Base-by-base conservation (phyloP, 2,797 vertebrate genomes). In the Parauchenoglanis punctatus region DNA sequence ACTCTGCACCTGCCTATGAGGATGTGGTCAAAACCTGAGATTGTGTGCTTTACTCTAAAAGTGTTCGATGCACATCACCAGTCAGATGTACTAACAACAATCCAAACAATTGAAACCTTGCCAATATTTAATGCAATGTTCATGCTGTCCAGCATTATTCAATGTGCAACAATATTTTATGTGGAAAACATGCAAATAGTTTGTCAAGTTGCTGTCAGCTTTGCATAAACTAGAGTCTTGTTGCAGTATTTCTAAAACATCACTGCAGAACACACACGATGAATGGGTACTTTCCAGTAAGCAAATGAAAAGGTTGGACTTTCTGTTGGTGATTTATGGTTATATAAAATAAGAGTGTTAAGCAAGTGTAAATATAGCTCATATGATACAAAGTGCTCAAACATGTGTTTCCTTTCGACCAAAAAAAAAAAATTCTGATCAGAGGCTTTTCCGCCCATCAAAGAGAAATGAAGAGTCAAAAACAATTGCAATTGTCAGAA, bases 1-100 rank as follows among this genome's bases (percentile, higher is more conserved):
- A 90, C 83, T 72, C 83, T 87, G 88, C 86, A 91, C 90, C 89
- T 91, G 87, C 75, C 81, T 44, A 72, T 40, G 78, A 91, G 90
- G 90, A 92, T 89, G 91, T 87, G 88, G 89, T 88, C 85, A 86
- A 68, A 91, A 86, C 81, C 76, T 85, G 70, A 84, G 6, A 61
- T 31, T 12, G 13, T 77, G 56, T 70, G 35, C 35, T 87, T 91
- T 59, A 23, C 49, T 54, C 59, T 61, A 85, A 84, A 91, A 78
- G 75, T 73, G 77, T 61, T 89, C 28, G 46, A 12, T 65, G 56
- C 65, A 80, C 63, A 85, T 49, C 68, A 59, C 31, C 58, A 67
- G 54, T 44, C 25, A 80, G 25, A 81, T 2, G 15, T 28, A 3
- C 61, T 67, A 65, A 49, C 13, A 82, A 49, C 44, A 65, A 49